Evolutionary conservation across 2,888 invertebrate genomes (phyloP), one percentile per base, ranked within the genome.

Genomic region (Oscheius sp.): DNA sequence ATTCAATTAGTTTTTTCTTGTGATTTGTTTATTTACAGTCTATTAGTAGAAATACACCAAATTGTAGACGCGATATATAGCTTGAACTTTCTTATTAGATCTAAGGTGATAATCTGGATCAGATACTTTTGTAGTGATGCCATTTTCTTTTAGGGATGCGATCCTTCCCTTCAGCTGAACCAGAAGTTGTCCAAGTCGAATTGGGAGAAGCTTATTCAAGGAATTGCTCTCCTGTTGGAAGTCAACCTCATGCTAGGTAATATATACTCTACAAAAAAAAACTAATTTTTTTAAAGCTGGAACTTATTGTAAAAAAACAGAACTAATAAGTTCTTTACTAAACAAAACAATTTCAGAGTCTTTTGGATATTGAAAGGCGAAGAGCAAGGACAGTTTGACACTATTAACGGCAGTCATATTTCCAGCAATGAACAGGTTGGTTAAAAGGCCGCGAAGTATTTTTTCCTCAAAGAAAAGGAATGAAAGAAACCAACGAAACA

Each of bases 341-440:
- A 36, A 36, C 14, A 9, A 9, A 32, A 9, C 20, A 14, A 20
- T 73, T 75, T 50, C 47, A 77, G 77, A 61, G 82, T 86, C 30
- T 86, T 81, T 67, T 86, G 86, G 86, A 82, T 85, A 59, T 72
- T 85, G 67, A 85, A 80, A 78, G 85, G 85, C 38, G 69, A 72
- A 59, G 82, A 78, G 45, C 74, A 73, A 38, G 81, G 80, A 20
- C 72, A 79, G 26, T 85, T 86, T 68, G 75, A 77, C 50, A 77
- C 83, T 8, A 83, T 86, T 67, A 85, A 85, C 70, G 74, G 73
- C 56, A 78, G 81, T 14, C 86, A 86, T 68, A 83, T 86, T 61
- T 84, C 84, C 22, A 81, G 81, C 67, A 85, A 85, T 63, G 85
- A 85, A 54, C 77, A 80, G 77, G 85, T 80, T 20, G 62, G 80